phyloP scores from a whole-genome alignment of 2,888 invertebrate species.

The Athalia cordata region DNA sequence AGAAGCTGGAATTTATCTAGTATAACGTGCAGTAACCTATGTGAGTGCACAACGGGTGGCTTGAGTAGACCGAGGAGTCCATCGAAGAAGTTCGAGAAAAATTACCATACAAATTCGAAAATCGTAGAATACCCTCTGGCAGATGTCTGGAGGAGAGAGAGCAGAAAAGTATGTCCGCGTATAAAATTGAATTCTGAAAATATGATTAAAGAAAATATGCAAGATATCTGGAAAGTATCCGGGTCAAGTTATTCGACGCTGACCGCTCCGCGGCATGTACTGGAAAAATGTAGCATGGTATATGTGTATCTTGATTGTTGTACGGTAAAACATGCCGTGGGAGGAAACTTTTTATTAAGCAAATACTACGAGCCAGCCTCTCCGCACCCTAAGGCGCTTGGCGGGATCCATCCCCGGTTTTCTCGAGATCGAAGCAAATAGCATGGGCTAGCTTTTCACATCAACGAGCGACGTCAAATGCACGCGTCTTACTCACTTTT shows the following conservation, averaged over 20 bases:
- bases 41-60: background rate
- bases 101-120: background rate
- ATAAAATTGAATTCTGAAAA: slow-evolving; percentile 17
- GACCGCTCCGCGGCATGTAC: slow-evolving; percentile 5
- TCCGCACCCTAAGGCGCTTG: slow-evolving; percentile 25
- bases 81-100: background rate
- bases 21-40: no score
- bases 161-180: background rate
- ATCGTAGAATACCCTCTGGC: background rate
- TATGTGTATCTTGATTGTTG: background rate
- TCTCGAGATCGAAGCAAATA: slow-evolving; percentile 42
- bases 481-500: slow-evolving; percentile 39
- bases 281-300: background rate
- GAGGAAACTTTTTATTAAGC: slow-evolving; percentile 27
- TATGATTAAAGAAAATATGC: slow-evolving; percentile 33
- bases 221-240: slow-evolving; percentile 21
- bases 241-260: slow-evolving; percentile 16
- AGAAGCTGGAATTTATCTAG: no score
- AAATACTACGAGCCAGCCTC: slow-evolving; percentile 32
- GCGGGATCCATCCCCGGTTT: slow-evolving; percentile 20
- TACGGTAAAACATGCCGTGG: slow-evolving; percentile 14
- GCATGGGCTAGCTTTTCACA: slow-evolving; percentile 38
- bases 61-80: background rate
- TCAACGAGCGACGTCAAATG: slow-evolving; percentile 41
- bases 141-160: background rate